Conservation (phyloP, 2,797 vertebrate genomes). For the Delichon dasypus region DNA sequence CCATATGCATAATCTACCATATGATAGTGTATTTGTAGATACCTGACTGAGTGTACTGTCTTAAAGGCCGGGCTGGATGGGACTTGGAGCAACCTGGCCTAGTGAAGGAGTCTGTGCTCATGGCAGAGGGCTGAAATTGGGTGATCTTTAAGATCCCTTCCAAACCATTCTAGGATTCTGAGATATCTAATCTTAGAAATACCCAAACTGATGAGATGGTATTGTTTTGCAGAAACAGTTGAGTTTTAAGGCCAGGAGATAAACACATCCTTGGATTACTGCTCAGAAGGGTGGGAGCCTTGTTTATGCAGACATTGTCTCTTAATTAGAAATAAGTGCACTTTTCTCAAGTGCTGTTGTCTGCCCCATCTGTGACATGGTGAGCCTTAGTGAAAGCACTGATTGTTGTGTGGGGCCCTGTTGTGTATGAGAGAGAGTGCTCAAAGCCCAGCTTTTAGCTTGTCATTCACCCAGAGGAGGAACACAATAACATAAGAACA, state of each 20-base stretch:
- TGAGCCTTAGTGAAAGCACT: neutral
- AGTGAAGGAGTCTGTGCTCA: neutral
- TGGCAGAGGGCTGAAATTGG: neutral
- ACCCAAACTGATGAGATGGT: neutral
- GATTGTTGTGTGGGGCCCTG: rapidly evolving
- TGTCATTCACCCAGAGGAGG: neutral
- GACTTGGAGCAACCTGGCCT: neutral
- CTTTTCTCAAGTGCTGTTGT: slow-evolving; percentile 13
- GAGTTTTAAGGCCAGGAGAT: neutral
- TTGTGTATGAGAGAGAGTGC: neutral
- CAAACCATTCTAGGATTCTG: neutral
- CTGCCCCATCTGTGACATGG: neutral
- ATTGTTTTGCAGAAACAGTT: neutral
- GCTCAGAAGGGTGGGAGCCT: neutral
- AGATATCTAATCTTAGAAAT: neutral
- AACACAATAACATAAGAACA: neutral
- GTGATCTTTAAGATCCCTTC: neutral
- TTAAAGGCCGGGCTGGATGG: neutral
- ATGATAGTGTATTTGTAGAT: neutral
- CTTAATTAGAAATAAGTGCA: slow-evolving; percentile 6
- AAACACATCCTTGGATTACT: neutral
- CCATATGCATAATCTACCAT: neutral
- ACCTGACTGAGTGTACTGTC: neutral
- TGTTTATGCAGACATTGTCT: neutral
- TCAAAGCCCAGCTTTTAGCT: neutral